Base-by-base conservation (phyloP, 2,113 vertebrate genomes). In the Corapipo altera region DNA sequence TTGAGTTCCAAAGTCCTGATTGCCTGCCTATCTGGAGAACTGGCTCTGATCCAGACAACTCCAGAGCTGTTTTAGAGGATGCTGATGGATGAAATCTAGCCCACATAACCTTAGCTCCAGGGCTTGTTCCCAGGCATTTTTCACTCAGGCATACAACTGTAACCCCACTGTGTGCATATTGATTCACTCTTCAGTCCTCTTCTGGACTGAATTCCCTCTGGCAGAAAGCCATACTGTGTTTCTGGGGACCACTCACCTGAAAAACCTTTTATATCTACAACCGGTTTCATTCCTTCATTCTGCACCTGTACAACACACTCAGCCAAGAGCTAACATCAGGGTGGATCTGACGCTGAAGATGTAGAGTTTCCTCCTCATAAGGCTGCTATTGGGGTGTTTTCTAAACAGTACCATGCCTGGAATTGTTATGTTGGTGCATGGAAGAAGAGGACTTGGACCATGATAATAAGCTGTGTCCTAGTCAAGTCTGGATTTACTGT, bases 81-180 rank as follows among this genome's bases (percentile, higher is more conserved):
- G 4, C 11, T 48, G 21, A 27, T 22, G 20, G 39, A 21, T 75
- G 35, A 16, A 78, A 5, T 20, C 16, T 16, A 46, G 10, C 59
- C 30, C 43, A 18, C 11, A 15, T 43, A 72, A 55, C 5, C 30
- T 86, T 59, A 52, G 15, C 26, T 67, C 17, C 66, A 78, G 43
- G 16, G 11, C 21, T 85, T 81, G 21, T 33, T 89, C 51, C 12
- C 26, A 55, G 52, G 5, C 28, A 43, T 74, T 85, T 71, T 92
- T 57, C 27, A 72, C 11, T 15, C 2, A 6, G 4, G 28, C 73
- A 9, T 37, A 46, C 5, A 73, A 11, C 23, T 44, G 20, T 46
- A 72, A 67, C 19, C 19, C 21, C 16, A 32, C 15, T 58, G 51
- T 0, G 1, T 1, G 3, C 8, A 8, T 9, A 15, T 12, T 57